phyloP scores from a whole-genome alignment of 2,888 invertebrate genomes.

The Rhagophthalmus giganteus region DNA sequence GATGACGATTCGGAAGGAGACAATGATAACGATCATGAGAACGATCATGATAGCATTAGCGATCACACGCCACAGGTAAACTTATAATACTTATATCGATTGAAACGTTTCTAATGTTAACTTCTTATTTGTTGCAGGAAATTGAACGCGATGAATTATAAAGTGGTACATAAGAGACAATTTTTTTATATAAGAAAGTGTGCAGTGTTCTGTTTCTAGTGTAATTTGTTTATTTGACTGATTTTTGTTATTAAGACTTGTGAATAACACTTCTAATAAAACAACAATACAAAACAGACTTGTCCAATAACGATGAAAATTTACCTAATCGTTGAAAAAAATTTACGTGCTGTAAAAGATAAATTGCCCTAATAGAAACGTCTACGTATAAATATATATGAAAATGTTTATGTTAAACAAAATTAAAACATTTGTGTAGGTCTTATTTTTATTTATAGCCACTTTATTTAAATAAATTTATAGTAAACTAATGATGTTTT shows the following conservation, averaged over 20 bases:
- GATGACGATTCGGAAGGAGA: constrained; percentile 48
- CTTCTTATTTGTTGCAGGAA: constrained; percentile 52
- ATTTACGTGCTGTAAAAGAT: constrained; percentile 28
- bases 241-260: constrained; percentile 49
- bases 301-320: constrained; percentile 22
- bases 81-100: constrained; percentile 40
- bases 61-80: constrained; percentile 60
- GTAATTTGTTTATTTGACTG: constrained; percentile 54
- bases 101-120: background rate
- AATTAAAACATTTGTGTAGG: too few species aligned
- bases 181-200: constrained; percentile 52
- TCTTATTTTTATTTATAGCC: too few species aligned
- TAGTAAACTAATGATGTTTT: too few species aligned
- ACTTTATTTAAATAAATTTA: too few species aligned
- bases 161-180: constrained; percentile 48
- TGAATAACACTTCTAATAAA: constrained; percentile 48
- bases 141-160: constrained; percentile 61
- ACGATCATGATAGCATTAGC: too few species aligned
- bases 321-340: constrained; percentile 9
- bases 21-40: constrained; percentile 58
- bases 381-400: background rate
- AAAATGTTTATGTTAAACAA: background rate
- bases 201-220: constrained; percentile 53
- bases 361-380: constrained; percentile 22
- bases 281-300: constrained; percentile 26